These are phyloP conservation scores for Sinelater perroti DNA, from an alignment of 2,888 invertebrate species.

Conservation along the genomic window DNA sequence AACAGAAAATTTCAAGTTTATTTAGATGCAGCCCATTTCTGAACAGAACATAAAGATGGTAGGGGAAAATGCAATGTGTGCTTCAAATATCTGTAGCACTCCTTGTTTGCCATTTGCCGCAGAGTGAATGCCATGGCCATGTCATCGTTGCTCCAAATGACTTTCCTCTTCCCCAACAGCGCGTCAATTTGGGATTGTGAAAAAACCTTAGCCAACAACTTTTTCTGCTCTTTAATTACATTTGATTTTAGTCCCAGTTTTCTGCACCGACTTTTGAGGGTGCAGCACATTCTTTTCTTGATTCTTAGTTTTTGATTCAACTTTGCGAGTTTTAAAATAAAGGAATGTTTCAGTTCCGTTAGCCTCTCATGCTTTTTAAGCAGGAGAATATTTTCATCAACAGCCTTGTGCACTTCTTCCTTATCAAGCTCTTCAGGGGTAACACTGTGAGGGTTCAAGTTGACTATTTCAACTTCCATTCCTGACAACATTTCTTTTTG, in stretches of 20 bases:
- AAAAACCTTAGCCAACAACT: conserved; percentile 44
- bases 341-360: conserved; percentile 15
- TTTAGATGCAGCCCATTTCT: conserved; percentile 52
- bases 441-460: conserved; percentile 25
- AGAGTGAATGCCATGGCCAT: conserved; percentile 53
- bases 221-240: conserved; percentile 21
- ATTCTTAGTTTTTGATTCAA: conserved; percentile 20
- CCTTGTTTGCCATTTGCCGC: conserved; percentile 51
- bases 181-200: conserved; percentile 51
- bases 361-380: conserved; percentile 33
- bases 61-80: conserved; percentile 51
- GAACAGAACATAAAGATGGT: conserved; percentile 51
- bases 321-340: conserved; percentile 20
- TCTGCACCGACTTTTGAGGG: conserved; percentile 26
- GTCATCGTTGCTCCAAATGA: conserved; percentile 53
- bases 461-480: conserved; percentile 26
- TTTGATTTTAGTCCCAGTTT: conserved; percentile 15
- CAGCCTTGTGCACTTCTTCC: conserved; percentile 36
- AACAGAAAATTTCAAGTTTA: no score
- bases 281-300: conserved; percentile 25
- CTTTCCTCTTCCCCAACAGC: conserved; percentile 46
- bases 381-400: conserved; percentile 43
- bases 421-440: conserved; percentile 9
- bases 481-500: no score
- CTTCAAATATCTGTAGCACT: conserved; percentile 54